Percentiles rank a stretch among this genome's conserved stretches.
Evolutionary conservation across 2,113 vertebrate species (phyloP).

Genomic region (Theristicus caerulescens): DNA sequence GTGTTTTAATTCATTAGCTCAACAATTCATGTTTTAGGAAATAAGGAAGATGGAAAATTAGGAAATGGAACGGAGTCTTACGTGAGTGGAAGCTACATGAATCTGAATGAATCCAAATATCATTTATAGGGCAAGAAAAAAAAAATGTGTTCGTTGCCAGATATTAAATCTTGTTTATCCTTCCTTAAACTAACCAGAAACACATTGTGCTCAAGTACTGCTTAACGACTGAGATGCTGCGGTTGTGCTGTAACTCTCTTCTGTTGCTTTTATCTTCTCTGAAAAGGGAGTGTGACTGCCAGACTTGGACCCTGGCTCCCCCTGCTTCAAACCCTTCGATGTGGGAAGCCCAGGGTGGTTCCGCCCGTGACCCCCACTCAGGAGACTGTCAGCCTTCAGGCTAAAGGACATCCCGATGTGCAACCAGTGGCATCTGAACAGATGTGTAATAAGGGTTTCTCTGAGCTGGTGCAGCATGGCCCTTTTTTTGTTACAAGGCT

Average conservation of each 20-base stretch:
- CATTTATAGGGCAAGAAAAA: conserved; percentile 27
- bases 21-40: conserved; percentile 75
- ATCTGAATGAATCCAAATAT: conserved; percentile 70
- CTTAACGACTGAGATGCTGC: conserved; percentile 59
- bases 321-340: neutral
- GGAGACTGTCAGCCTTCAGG: neutral
- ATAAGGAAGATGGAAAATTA: conserved; percentile 73
- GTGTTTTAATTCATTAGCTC: conserved; percentile 73
- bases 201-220: conserved; percentile 68
- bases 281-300: neutral
- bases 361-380: neutral
- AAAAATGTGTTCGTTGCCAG: conserved; percentile 61
- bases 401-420: neutral
- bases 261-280: conserved; percentile 36
- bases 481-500: neutral
- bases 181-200: conserved; percentile 79
- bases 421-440: neutral
- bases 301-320: neutral
- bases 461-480: neutral
- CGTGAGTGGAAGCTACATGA: conserved; percentile 58
- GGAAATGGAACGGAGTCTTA: conserved; percentile 67
- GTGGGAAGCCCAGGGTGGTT: neutral
- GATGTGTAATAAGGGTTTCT: neutral
- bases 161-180: conserved; percentile 79
- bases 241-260: conserved; percentile 28